A percentile compares a stretch with the other conserved stretches of the same genome.
These are phyloP conservation scores for Pandemis cinnamomeana DNA, from an alignment of 2,888 invertebrate genomes.

Conservation along the genomic window DNA sequence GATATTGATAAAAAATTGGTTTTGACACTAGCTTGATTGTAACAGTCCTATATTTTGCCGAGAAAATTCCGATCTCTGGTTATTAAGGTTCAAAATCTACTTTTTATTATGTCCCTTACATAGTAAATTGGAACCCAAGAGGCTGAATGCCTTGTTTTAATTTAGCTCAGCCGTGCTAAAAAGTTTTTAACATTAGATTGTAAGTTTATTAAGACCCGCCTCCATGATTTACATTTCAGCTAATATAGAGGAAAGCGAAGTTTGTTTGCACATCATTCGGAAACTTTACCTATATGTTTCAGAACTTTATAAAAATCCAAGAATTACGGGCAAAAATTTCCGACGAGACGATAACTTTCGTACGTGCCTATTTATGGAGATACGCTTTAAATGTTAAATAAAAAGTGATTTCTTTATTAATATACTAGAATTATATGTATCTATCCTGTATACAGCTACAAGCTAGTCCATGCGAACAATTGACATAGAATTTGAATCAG, in stretches of 20 bases:
- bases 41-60: no score
- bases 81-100: no score
- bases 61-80: no score
- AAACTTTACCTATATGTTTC: conserved; percentile 28
- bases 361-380: conserved; percentile 1
- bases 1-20: no score
- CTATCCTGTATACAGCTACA: no score
- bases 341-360: conserved; percentile 2
- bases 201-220: not conserved
- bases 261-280: conserved; percentile 20
- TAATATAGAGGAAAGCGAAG: conserved; percentile 22
- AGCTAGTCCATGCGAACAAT: no score
- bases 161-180: not conserved
- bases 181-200: conserved; percentile 11
- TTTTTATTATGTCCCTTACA: no score
- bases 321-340: conserved; percentile 15
- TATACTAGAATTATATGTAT: no score
- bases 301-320: conserved; percentile 26
- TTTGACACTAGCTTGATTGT: no score
- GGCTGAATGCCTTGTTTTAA: not conserved
- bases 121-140: no score
- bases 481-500: no score
- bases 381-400: not conserved
- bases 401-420: no score
- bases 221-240: conserved; percentile 26